phyloP scores from a whole-genome alignment of 2,113 vertebrate genomes.

The Seriola aureovittata region DNA sequence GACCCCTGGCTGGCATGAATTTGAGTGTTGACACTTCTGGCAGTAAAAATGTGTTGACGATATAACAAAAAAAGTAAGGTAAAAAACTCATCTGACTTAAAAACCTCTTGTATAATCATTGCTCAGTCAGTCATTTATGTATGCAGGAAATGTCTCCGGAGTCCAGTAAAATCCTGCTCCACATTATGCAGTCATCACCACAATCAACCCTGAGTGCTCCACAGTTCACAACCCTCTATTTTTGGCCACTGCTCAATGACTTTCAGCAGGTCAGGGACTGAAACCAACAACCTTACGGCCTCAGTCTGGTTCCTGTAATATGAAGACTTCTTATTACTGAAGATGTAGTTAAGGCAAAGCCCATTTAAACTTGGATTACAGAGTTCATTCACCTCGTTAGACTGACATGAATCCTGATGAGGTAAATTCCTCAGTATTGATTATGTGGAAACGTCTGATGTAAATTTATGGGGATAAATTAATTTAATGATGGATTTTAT shows the following conservation, averaged over 20 bases:
- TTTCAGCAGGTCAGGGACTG: background rate
- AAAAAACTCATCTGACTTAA: background rate
- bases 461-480: slow-evolving; percentile 44
- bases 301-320: slow-evolving; percentile 9
- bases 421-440: slow-evolving; percentile 48
- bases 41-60: background rate
- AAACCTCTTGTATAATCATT: background rate
- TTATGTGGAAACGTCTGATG: slow-evolving; percentile 46
- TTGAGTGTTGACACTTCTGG: background rate
- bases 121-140: slow-evolving; percentile 4
- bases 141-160: slow-evolving; percentile 11
- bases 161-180: slow-evolving; percentile 2
- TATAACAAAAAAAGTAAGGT: background rate
- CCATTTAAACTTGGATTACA: slow-evolving; percentile 8
- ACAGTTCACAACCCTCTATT: slow-evolving; percentile 11
- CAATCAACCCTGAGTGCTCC: slow-evolving; percentile 39
- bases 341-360: slow-evolving; percentile 13
- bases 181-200: slow-evolving; percentile 20
- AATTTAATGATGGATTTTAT: slow-evolving; percentile 30
- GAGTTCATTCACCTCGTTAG: slow-evolving; percentile 26
- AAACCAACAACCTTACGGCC: slow-evolving; percentile 16
- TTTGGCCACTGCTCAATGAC: slow-evolving; percentile 1
- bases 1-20: background rate
- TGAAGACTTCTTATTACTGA: background rate
- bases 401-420: slow-evolving; percentile 15